Evolutionary conservation across 2,888 invertebrate genomes (phyloP).

Genomic region (Athripsodes cinereus): DNA sequence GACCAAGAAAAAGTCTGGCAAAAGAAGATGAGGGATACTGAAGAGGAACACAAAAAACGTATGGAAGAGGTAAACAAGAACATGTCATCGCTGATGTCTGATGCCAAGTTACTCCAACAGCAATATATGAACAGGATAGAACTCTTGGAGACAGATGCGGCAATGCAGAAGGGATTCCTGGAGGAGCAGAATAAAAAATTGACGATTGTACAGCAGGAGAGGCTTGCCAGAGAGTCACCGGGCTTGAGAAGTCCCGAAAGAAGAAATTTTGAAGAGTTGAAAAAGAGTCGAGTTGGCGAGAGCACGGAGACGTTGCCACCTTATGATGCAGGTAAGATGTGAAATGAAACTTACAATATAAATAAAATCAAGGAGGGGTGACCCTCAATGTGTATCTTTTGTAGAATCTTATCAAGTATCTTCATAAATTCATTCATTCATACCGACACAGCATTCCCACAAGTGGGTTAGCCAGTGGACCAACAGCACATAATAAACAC

Average conservation of each 20-base stretch:
- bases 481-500: too few relatives aligned
- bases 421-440: too few relatives aligned
- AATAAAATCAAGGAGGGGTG: too few relatives aligned
- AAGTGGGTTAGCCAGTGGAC: too few relatives aligned
- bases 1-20: constrained; percentile 23
- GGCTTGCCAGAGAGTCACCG: background rate
- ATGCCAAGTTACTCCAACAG: constrained; percentile 17
- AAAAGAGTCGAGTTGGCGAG: constrained; percentile 6
- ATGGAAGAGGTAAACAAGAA: constrained; percentile 18
- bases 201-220: constrained; percentile 3
- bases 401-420: too few relatives aligned
- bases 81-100: constrained; percentile 11
- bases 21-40: constrained; percentile 15
- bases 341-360: too few relatives aligned
- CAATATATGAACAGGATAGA: constrained; percentile 21
- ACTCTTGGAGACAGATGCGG: constrained; percentile 15
- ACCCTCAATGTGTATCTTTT: too few relatives aligned
- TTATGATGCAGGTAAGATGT: constrained; percentile 18
- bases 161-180: constrained; percentile 12
- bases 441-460: too few relatives aligned
- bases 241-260: constrained; percentile 3
- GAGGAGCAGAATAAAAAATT: constrained; percentile 18
- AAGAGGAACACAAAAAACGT: constrained; percentile 17
- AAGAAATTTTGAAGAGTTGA: background rate
- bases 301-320: constrained; percentile 25